Evolutionary conservation across 1,140 invertebrate genomes (phyloP), one percentile per base, ranked within the genome.

Genomic region (Arion vulgaris): DNA sequence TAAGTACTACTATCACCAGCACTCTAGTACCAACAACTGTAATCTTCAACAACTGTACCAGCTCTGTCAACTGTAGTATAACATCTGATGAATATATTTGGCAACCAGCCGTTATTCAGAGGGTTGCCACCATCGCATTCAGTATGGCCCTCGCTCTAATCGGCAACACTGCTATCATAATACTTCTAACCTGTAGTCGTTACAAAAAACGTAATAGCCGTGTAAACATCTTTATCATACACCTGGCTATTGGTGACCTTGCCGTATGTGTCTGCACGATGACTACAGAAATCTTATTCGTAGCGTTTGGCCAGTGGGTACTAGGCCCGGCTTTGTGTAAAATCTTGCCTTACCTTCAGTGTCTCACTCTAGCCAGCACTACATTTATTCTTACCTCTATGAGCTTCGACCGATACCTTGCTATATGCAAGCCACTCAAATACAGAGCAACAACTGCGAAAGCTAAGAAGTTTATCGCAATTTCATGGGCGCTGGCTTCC

Each of bases 311-410:
- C 11, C 91, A 93, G 84, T 89, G 87, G 88, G 92, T 93, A 87
- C 88, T 92, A 41, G 89, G 93, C 15, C 90, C 92, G 9, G 87
- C 89, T 11, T 86, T 85, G 0, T 93, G 93, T 85, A 93, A 93
- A 84, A 80, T 93, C 1, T 85, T 93, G 23, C 89, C 91, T 5
- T 93, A 93, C 82, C 87, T 90, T 34, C 93, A 93, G 86, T 91
- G 91, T 13, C 90, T 93, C 13, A 92, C 92, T 0, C 85, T 93
- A 23, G 91, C 92, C 19, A 92, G 91, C 62, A 93, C 93, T 0
- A 93, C 92, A 0, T 93, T 93, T 85, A 92, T 93, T n/a, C 81
- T 93, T 7, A 90, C 92, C n/a, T 91, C 91, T 0, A 93, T 93
- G 93, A 91, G 91, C 36, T 92, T 91, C 73, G 92, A 93, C 81